These are phyloP conservation scores for Pristis pectinata DNA, from an alignment of 2,797 vertebrate genomes.

Conservation along the genomic window DNA sequence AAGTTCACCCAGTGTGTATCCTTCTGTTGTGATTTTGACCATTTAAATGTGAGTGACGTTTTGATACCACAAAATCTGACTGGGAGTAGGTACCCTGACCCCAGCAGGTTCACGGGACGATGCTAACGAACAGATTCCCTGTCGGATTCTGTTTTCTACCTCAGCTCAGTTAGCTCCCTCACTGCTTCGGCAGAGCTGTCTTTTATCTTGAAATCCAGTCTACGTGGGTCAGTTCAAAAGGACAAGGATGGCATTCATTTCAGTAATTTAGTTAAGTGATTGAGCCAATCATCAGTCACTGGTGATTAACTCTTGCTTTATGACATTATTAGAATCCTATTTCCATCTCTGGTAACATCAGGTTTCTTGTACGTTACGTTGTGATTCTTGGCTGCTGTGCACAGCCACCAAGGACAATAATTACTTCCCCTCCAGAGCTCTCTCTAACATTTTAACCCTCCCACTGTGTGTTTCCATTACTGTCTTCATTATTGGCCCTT, in stretches of 20 bases:
- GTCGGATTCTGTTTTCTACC: neutral
- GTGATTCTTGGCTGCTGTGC: neutral
- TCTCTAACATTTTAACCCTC: neutral
- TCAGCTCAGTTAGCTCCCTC: neutral
- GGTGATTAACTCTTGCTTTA: neutral
- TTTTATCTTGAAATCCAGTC: neutral
- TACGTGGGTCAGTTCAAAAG: neutral
- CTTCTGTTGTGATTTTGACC: too few relatives aligned
- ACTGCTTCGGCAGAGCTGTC: neutral
- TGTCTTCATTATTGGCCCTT: too few relatives aligned
- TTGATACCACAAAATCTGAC: too few relatives aligned
- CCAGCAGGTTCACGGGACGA: too few relatives aligned
- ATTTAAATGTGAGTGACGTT: too few relatives aligned
- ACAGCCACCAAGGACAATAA: neutral
- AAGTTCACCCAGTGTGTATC: too few relatives aligned
- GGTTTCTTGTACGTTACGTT: neutral
- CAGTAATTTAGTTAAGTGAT: neutral
- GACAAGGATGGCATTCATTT: too few relatives aligned
- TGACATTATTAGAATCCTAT: neutral
- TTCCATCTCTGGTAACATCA: neutral
- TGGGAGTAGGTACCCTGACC: neutral
- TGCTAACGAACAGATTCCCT: too few relatives aligned
- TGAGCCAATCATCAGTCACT: neutral
- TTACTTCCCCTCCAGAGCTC: neutral
- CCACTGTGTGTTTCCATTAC: neutral